phyloP scores from a whole-genome alignment of 2,888 invertebrate species.

The Lamproptera curius region DNA sequence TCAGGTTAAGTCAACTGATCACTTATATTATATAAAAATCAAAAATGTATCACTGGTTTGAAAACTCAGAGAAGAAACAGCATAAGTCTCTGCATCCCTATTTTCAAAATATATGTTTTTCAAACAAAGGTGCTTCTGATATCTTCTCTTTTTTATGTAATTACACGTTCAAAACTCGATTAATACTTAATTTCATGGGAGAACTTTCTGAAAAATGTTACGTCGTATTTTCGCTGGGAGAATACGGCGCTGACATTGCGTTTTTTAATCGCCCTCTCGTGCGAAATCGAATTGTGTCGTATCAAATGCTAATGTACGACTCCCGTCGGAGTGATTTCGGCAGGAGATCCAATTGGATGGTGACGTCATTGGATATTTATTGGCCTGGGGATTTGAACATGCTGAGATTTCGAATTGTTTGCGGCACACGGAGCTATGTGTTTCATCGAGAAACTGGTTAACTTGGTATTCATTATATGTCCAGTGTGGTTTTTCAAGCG shows the following conservation, averaged over 20 bases:
- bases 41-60: too few species aligned
- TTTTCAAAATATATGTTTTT: too few species aligned
- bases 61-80: too few species aligned
- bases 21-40: too few species aligned
- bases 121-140: too few species aligned
- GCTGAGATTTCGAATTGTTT: slow-evolving; percentile 35
- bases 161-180: too few species aligned
- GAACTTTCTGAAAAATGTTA: too few species aligned
- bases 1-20: too few species aligned
- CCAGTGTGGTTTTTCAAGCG: not conserved
- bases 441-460: slow-evolving; percentile 8
- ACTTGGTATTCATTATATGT: not conserved
- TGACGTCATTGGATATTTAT: slow-evolving; percentile 71
- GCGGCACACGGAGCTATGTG: slow-evolving; percentile 6
- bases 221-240: slow-evolving; percentile 10
- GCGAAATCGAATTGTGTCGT: slow-evolving; percentile 32
- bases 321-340: slow-evolving; percentile 68
- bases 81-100: too few species aligned
- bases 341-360: slow-evolving; percentile 60
- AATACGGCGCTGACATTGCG: slow-evolving; percentile 5
- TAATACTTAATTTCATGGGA: too few species aligned
- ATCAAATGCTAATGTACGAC: slow-evolving; percentile 61
- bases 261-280: slow-evolving; percentile 21
- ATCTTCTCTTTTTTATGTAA: too few species aligned
- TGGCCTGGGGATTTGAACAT: slow-evolving; percentile 54